These are phyloP conservation scores for Pygoscelis adeliae DNA, from an alignment of 2,113 vertebrate genomes.

Conservation along the genomic window DNA sequence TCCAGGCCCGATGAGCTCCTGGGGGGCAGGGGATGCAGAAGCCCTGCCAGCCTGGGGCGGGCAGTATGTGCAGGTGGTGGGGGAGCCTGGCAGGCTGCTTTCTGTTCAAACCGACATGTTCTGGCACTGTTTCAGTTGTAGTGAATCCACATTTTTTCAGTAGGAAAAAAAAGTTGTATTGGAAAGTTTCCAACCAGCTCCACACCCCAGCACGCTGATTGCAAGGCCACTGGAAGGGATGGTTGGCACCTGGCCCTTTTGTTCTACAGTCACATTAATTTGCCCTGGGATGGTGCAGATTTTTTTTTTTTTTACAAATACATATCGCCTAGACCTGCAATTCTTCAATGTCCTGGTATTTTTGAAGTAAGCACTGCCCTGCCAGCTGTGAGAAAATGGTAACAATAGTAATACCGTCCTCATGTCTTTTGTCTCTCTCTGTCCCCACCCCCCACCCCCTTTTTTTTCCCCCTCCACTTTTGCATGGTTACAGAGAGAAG, in stretches of 20 bases:
- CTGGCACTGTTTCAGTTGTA: neutral
- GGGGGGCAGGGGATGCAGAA: neutral
- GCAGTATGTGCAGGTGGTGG: neutral
- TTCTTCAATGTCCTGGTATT: neutral
- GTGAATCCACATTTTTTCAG: neutral
- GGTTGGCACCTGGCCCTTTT: neutral
- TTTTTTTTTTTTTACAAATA: neutral
- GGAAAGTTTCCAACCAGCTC: neutral
- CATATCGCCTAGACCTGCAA: neutral
- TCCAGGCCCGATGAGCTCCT: neutral
- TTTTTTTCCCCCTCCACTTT: neutral
- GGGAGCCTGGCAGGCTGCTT: neutral
- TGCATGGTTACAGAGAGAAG: neutral
- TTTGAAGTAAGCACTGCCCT: neutral
- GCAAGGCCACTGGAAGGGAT: neutral
- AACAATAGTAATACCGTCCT: neutral
- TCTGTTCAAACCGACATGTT: neutral
- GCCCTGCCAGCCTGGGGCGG: neutral
- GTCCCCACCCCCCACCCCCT: too few species aligned
- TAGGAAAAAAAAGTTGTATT: neutral
- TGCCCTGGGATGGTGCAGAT: neutral
- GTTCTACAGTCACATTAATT: neutral
- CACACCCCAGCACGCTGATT: neutral
- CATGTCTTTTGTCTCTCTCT: neutral
- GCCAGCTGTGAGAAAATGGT: neutral